Conservation (phyloP, 2,113 vertebrate genomes). For the Cheilinus undulatus region DNA sequence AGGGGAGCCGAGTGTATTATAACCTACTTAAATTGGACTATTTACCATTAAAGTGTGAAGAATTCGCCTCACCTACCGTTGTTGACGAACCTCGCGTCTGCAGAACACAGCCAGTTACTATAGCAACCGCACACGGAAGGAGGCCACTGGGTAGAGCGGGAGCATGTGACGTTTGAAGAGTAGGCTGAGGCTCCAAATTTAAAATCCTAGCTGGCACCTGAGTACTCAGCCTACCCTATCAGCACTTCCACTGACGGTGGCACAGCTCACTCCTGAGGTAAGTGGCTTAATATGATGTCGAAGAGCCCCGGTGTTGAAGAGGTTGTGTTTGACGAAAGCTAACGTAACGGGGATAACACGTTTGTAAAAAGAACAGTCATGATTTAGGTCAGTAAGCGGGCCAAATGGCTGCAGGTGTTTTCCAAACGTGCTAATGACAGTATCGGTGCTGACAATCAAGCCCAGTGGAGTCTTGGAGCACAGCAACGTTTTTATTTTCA, state of each 20-base stretch:
- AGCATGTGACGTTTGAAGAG: constrained; percentile 53
- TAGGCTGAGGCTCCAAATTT: constrained; percentile 72
- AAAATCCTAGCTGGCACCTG: constrained; percentile 53
- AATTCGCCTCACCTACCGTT: constrained; percentile 19
- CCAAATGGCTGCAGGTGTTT: not conserved
- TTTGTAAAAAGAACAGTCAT: not conserved
- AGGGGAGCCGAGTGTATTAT: too few relatives aligned
- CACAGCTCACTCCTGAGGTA: constrained; percentile 1
- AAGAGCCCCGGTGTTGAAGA: not conserved
- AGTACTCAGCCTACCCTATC: not conserved
- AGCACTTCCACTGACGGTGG: not conserved
- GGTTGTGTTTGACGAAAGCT: not conserved
- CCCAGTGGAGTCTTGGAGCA: too few relatives aligned
- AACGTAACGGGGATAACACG: not conserved
- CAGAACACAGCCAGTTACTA: constrained; percentile 27
- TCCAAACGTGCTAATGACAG: constrained; percentile 1
- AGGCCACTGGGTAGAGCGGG: constrained; percentile 18
- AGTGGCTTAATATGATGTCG: not conserved
- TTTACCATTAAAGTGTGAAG: not conserved
- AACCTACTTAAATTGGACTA: not conserved
- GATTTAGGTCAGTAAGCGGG: not conserved
- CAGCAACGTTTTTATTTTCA: not conserved
- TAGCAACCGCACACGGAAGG: constrained; percentile 48
- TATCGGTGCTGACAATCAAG: not conserved
- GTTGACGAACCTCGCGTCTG: not conserved